Evolutionary conservation across 2,113 vertebrate genomes (phyloP).

Genomic region (Peucedramus taeniatus): DNA sequence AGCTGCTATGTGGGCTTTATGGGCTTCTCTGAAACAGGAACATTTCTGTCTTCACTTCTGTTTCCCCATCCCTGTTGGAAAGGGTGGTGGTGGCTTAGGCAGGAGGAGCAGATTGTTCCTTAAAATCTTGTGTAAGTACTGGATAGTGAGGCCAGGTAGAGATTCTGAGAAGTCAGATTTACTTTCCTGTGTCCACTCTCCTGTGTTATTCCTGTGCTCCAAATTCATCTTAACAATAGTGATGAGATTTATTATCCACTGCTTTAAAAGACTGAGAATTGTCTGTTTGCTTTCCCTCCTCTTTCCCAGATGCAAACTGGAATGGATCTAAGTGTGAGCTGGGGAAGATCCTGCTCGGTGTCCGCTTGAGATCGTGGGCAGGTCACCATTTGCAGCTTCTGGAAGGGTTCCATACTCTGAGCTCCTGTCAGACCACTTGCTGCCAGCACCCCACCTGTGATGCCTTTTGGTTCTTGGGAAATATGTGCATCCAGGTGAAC

Average conservation of each 20-base stretch:
- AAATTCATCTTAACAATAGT: neutral
- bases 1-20: neutral
- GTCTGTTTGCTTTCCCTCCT: slow-evolving; percentile 1
- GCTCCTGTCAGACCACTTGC: slow-evolving; percentile 71
- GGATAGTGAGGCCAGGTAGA: neutral
- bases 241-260: neutral
- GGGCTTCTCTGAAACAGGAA: neutral
- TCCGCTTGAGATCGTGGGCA: slow-evolving; percentile 54
- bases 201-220: rapidly evolving
- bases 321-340: slow-evolving; percentile 54
- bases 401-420: slow-evolving; percentile 62
- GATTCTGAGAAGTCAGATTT: neutral
- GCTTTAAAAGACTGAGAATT: slow-evolving; percentile 17
- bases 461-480: slow-evolving; percentile 76
- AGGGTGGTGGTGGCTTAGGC: neutral
- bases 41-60: neutral
- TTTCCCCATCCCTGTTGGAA: neutral
- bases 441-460: slow-evolving; percentile 71
- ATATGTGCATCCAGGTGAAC: slow-evolving; percentile 72
- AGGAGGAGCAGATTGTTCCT: neutral
- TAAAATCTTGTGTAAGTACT: neutral
- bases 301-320: slow-evolving; percentile 68
- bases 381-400: slow-evolving; percentile 62
- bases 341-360: slow-evolving; percentile 50
- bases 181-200: neutral